Conservation (phyloP, 2,113 vertebrate genomes). For the Anas platyrhynchos region DNA sequence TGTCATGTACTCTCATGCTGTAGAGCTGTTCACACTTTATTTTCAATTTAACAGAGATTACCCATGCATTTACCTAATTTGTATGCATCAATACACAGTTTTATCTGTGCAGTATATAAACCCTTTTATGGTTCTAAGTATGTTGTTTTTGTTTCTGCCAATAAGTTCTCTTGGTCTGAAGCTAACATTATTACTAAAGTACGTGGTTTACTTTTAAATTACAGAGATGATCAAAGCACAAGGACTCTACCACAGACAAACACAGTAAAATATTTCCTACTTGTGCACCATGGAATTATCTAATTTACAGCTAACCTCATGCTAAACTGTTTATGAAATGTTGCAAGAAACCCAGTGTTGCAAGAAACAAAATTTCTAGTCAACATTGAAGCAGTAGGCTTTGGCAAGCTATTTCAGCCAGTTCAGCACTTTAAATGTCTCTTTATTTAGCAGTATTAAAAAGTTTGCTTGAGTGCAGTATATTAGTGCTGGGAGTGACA, state of each 20-base stretch:
- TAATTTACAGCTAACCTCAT: not conserved
- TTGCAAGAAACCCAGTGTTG: not conserved
- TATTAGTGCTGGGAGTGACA: fast-evolving
- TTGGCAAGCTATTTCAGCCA: not conserved
- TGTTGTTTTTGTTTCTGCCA: not conserved
- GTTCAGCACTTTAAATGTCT: not conserved
- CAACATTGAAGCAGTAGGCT: not conserved
- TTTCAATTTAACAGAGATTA: not conserved
- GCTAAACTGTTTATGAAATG: not conserved
- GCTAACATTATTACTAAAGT: not conserved
- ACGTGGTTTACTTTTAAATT: not conserved
- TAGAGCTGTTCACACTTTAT: not conserved
- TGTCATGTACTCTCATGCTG: no score
- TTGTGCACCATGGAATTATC: not conserved
- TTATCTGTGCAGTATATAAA: not conserved
- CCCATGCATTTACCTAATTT: not conserved
- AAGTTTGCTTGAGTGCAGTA: fast-evolving
- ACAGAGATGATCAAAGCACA: not conserved
- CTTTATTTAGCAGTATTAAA: not conserved
- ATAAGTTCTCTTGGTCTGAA: not conserved
- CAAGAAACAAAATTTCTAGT: not conserved
- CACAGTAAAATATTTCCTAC: not conserved
- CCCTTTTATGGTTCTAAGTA: not conserved
- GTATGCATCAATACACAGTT: not conserved
- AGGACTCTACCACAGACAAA: not conserved